A percentile compares a stretch with the other conserved stretches of the same genome.
Conservation (phyloP, 2,888 invertebrate species). For the Lymantria dispar region DNA sequence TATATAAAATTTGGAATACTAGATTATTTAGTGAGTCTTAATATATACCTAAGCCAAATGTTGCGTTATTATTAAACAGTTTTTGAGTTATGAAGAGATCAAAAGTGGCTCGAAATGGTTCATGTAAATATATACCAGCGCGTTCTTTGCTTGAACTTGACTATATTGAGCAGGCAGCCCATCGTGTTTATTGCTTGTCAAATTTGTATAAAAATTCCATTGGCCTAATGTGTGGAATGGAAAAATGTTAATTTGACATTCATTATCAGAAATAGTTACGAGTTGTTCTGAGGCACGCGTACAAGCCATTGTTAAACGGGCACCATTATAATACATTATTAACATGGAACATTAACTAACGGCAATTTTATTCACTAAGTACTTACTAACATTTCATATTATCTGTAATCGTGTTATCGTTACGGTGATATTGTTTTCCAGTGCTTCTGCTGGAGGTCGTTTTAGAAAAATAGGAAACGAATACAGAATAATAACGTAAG, state of each 20-base stretch:
- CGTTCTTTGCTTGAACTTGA: too few relatives aligned
- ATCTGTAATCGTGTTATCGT: background rate
- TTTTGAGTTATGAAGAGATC: too few relatives aligned
- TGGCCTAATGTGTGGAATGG: slow-evolving; percentile 37
- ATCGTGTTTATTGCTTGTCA: background rate
- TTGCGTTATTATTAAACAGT: too few relatives aligned
- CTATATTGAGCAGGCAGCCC: too few relatives aligned
- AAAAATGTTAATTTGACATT: slow-evolving; percentile 56
- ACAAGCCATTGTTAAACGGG: slow-evolving; percentile 7
- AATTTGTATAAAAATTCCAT: slow-evolving; percentile 34
- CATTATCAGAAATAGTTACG: slow-evolving; percentile 23
- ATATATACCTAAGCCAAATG: too few relatives aligned
- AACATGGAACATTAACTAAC: slow-evolving; percentile 15
- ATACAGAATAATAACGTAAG: background rate
- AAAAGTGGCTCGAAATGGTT: too few relatives aligned
- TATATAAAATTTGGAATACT: too few relatives aligned
- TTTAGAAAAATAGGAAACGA: background rate
- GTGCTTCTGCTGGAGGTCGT: background rate
- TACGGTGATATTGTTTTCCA: background rate
- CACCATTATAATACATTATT: background rate
- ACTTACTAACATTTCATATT: background rate
- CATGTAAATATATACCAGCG: too few relatives aligned
- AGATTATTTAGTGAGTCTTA: too few relatives aligned
- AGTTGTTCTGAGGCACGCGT: slow-evolving; percentile 16
- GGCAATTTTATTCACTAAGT: slow-evolving; percentile 22